A percentile compares a stretch with the other conserved stretches of the same genome.
These are phyloP conservation scores for Tokudaia muenninki DNA, from an alignment of 2,797 vertebrate genomes.

Conservation along the genomic window DNA sequence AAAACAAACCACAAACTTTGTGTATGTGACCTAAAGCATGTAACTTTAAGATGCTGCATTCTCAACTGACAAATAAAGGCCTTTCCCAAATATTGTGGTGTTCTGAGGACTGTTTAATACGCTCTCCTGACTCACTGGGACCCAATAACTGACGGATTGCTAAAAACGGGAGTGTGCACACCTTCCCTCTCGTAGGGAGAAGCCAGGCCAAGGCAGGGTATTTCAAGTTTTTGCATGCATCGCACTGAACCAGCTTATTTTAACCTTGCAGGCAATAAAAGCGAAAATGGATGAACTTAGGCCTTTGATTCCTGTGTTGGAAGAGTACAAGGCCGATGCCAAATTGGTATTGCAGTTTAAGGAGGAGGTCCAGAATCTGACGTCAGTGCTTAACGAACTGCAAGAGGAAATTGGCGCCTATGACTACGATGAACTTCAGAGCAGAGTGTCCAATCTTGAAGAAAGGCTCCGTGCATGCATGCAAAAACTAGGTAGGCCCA, in stretches of 20 bases:
- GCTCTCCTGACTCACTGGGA: constrained; percentile 87
- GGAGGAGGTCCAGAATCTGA: constrained; percentile 99
- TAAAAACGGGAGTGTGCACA: constrained; percentile 81
- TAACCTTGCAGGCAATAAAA: constrained; percentile 99
- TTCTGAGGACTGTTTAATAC: constrained; percentile 96
- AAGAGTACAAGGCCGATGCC: constrained; percentile 99
- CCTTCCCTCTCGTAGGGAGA: constrained; percentile 85
- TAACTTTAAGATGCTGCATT: constrained; percentile 99
- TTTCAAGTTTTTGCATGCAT: constrained; percentile 92
- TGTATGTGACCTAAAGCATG: constrained; percentile 99
- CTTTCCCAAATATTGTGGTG: constrained; percentile 99
- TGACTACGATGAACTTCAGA: constrained; percentile 99
- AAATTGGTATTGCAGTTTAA: constrained; percentile 99
- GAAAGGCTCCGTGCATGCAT: constrained; percentile 99
- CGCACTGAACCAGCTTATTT: constrained; percentile 99
- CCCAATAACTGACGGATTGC: constrained; percentile 78
- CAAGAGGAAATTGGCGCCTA: constrained; percentile 99
- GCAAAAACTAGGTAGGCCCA: constrained; percentile 99
- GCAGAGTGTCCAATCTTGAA: constrained; percentile 99
- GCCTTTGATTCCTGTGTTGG: constrained; percentile 99
- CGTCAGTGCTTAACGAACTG: constrained; percentile 98
- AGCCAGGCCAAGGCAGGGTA: constrained; percentile 90
- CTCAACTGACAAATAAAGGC: constrained; percentile 99
- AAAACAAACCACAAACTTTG: constrained; percentile 91
- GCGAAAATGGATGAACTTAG: constrained; percentile 99